phyloP scores from a whole-genome alignment of 2,113 vertebrate species.

The Cochlearius cochlearius region DNA sequence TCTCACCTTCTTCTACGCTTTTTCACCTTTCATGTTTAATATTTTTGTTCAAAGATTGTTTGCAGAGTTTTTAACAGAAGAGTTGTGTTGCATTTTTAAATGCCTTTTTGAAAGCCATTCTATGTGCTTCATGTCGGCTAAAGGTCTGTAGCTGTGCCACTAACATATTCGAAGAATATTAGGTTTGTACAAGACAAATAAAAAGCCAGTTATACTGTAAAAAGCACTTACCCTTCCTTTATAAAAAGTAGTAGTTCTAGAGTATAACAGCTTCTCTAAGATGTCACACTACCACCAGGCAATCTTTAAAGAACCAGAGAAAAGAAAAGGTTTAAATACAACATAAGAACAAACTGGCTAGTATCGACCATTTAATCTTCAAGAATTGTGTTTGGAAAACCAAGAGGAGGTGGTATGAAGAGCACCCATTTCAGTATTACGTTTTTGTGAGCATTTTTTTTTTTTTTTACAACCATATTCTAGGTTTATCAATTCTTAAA shows the following conservation, averaged over 20 bases:
- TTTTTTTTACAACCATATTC: background rate
- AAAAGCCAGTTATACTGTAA: background rate
- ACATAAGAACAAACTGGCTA: background rate
- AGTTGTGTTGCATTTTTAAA: background rate
- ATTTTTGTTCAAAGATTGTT: background rate
- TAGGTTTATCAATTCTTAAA: background rate
- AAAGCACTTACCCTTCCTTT: background rate
- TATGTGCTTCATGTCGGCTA: background rate
- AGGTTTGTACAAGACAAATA: background rate
- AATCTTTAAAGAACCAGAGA: background rate
- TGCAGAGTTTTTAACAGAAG: background rate
- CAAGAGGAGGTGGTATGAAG: background rate
- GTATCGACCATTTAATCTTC: background rate
- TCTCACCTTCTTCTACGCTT: background rate
- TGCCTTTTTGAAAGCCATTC: background rate
- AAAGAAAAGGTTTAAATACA: background rate
- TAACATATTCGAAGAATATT: background rate
- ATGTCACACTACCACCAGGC: background rate
- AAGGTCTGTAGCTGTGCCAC: background rate
- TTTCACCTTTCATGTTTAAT: background rate
- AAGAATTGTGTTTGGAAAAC: background rate
- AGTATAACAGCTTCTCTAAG: background rate
- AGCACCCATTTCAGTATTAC: background rate
- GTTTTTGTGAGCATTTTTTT: background rate
- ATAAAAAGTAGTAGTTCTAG: background rate